phyloP scores from a whole-genome alignment of 2,113 vertebrate species.

The Carlito syrichta region DNA sequence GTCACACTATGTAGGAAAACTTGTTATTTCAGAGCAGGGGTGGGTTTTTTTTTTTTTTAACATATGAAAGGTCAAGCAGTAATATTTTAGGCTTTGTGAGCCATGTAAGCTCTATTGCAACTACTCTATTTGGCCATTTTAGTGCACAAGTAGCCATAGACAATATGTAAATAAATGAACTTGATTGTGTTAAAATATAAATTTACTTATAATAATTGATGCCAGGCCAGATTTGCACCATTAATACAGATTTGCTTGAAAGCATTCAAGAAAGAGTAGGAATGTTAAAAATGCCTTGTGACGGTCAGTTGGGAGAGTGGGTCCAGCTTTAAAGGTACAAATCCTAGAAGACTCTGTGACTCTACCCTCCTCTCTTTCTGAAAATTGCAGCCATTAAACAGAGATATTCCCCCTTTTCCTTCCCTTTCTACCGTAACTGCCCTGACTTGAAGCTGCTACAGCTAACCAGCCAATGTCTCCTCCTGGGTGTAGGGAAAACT shows the following conservation, averaged over 20 bases:
- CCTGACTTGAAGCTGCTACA: background rate
- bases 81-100: background rate
- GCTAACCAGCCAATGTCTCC: background rate
- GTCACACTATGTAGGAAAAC: background rate
- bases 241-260: background rate
- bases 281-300: background rate
- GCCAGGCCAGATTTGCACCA: background rate
- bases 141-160: background rate
- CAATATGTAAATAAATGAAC: background rate
- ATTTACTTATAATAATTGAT: background rate
- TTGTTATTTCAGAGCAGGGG: background rate
- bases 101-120: background rate
- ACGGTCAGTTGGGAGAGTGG: background rate
- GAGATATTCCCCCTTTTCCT: background rate
- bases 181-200: background rate
- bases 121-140: background rate
- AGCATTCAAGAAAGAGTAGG: background rate
- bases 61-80: background rate
- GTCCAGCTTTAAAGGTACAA: background rate
- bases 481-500: background rate
- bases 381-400: background rate
- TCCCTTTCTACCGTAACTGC: background rate
- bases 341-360: background rate
- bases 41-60: background rate
- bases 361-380: background rate